Evolutionary conservation across 2,797 vertebrate genomes (phyloP).

Genomic region (Craterocephalus amniculus): DNA sequence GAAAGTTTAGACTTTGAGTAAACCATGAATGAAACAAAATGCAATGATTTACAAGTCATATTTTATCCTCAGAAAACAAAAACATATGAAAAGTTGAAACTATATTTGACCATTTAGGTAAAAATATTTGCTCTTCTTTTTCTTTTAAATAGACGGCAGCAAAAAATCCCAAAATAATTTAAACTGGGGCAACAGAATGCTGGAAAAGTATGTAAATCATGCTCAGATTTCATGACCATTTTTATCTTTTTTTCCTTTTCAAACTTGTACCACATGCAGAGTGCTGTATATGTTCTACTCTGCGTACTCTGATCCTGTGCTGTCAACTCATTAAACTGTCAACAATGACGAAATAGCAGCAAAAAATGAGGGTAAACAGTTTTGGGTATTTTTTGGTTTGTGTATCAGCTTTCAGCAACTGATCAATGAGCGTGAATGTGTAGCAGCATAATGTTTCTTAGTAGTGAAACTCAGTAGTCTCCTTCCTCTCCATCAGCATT

Average conservation of each 20-base stretch:
- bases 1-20: background rate
- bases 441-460: conserved; percentile 21
- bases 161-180: too few species aligned
- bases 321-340: background rate
- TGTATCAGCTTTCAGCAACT: conserved; percentile 9
- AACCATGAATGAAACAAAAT: background rate
- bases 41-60: background rate
- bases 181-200: too few species aligned
- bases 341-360: background rate
- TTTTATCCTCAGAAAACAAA: background rate
- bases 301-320: background rate
- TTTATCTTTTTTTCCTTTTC: too few species aligned
- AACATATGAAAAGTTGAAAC: background rate
- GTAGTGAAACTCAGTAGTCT: background rate
- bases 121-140: too few species aligned
- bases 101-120: too few species aligned
- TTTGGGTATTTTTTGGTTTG: background rate
- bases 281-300: too few species aligned
- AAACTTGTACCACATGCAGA: too few species aligned
- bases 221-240: too few species aligned
- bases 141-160: too few species aligned
- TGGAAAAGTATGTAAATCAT: too few species aligned
- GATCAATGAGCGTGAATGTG: conserved; percentile 13
- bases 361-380: background rate
- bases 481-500: background rate